Conservation (phyloP, 1,140 invertebrate genomes). For the Himalopsyche phryganea region DNA sequence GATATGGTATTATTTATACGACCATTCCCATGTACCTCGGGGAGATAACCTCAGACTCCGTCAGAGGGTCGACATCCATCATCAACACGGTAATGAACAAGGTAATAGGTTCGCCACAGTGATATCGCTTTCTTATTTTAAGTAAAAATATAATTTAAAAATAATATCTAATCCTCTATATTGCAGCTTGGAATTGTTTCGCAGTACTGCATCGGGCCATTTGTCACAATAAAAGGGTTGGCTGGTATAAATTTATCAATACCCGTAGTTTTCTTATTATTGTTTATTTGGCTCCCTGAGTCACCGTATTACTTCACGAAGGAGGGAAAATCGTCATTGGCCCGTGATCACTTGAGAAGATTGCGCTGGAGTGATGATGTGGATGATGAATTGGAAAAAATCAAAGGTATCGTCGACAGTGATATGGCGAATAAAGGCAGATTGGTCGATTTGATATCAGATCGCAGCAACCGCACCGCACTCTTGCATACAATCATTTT, state of each 20-base stretch:
- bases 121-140: no score
- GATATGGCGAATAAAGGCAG: conserved; percentile 52
- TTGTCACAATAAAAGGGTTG: conserved; percentile 54
- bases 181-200: conserved; percentile 64
- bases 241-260: conserved; percentile 55
- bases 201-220: conserved; percentile 64
- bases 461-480: conserved; percentile 62
- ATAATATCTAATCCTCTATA: no score
- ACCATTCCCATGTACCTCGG: conserved; percentile 64
- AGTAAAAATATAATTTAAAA: no score
- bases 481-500: conserved; percentile 59
- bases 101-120: no score
- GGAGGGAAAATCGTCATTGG: conserved; percentile 46
- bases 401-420: conserved; percentile 59
- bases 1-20: conserved; percentile 64
- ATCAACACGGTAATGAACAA: conserved; percentile 63
- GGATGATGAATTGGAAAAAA: conserved; percentile 59
- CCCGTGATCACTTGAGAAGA: conserved; percentile 52
- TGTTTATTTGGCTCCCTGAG: conserved; percentile 57
- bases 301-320: conserved; percentile 59
- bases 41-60: conserved; percentile 64
- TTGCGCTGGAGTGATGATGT: conserved; percentile 55
- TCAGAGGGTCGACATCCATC: conserved; percentile 68
- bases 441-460: conserved; percentile 57
- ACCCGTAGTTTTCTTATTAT: conserved; percentile 53